Percentiles rank a stretch among this genome's conserved stretches.
Conservation (phyloP, 2,888 invertebrate species). For the Bombylius discolor region DNA sequence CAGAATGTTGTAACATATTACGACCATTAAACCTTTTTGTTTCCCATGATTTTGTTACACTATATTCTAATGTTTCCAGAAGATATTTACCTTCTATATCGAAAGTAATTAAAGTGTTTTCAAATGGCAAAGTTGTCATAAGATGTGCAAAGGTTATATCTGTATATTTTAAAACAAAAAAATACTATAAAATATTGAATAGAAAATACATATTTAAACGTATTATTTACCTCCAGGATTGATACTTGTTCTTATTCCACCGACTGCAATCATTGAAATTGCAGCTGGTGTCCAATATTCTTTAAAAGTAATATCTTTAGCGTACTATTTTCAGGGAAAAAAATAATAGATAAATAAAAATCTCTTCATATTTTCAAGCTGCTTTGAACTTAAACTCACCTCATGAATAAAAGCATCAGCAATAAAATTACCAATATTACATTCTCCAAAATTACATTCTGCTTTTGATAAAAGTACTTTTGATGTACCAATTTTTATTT, state of each 20-base stretch:
- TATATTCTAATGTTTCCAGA: slow-evolving; percentile 47
- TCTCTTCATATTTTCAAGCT: too few relatives aligned
- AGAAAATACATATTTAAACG: neutral
- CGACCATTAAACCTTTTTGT: slow-evolving; percentile 36
- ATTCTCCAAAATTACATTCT: slow-evolving; percentile 48
- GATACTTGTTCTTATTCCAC: slow-evolving; percentile 57
- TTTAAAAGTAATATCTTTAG: slow-evolving; percentile 18
- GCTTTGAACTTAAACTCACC: slow-evolving; percentile 35
- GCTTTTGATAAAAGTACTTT: slow-evolving; percentile 43
- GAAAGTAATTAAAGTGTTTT: slow-evolving; percentile 57
- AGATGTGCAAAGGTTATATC: slow-evolving; percentile 59
- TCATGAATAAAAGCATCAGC: slow-evolving; percentile 56
- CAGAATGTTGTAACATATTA: slow-evolving; percentile 49
- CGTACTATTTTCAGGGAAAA: too few relatives aligned
- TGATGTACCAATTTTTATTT: slow-evolving; percentile 44
- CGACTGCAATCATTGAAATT: slow-evolving; percentile 52
- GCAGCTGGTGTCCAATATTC: slow-evolving; percentile 53
- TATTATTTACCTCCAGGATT: slow-evolving; percentile 43
- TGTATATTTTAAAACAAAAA: slow-evolving; percentile 22
- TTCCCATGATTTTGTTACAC: slow-evolving; percentile 34
- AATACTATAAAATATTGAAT: too few relatives aligned
- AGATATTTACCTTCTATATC: slow-evolving; percentile 55
- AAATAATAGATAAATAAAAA: too few relatives aligned
- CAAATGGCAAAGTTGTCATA: slow-evolving; percentile 59
- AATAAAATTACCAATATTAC: slow-evolving; percentile 60